A percentile compares a stretch with the other conserved stretches of the same genome.
Conservation (phyloP, 2,797 vertebrate species). For the Sciurus carolinensis region DNA sequence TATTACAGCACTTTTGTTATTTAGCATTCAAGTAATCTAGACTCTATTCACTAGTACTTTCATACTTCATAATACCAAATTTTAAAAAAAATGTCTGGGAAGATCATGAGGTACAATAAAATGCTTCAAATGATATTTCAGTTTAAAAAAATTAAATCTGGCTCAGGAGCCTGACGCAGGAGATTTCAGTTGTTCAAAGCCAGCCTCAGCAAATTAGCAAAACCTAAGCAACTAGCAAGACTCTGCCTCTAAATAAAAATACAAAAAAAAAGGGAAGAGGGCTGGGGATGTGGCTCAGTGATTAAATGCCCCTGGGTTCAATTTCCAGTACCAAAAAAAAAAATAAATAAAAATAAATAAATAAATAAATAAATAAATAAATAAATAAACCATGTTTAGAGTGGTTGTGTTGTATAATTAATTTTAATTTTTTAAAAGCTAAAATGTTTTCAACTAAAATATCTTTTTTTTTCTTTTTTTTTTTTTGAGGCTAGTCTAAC, state of each 20-base stretch:
- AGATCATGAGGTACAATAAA: conserved; percentile 34
- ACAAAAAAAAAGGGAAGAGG: too few species aligned
- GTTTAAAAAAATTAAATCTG: not conserved
- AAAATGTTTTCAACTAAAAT: not conserved
- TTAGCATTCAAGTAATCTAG: conserved; percentile 34
- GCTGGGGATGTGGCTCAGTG: too few species aligned
- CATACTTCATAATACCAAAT: conserved; percentile 1
- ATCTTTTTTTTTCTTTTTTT: not conserved
- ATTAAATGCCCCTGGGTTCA: too few species aligned
- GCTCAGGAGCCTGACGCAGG: too few species aligned
- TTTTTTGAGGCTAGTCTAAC: not conserved
- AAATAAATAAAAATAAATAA: not conserved
- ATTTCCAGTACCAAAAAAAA: not conserved
- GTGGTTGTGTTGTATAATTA: not conserved
- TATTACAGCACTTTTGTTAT: not conserved
- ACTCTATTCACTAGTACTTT: conserved; percentile 29
- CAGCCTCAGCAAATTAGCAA: too few species aligned
- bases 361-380: too few species aligned
- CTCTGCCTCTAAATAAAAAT: too few species aligned
- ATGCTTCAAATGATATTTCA: conserved; percentile 60
- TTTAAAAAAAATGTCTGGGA: conserved; percentile 18
- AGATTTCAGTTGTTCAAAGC: too few species aligned
- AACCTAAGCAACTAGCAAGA: too few species aligned
- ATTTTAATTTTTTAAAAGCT: not conserved
- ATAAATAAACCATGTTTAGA: conserved; percentile 12